These are phyloP conservation scores for Lamellibrachia luymesi DNA, from an alignment of 1,140 invertebrate genomes.

Conservation along the genomic window DNA sequence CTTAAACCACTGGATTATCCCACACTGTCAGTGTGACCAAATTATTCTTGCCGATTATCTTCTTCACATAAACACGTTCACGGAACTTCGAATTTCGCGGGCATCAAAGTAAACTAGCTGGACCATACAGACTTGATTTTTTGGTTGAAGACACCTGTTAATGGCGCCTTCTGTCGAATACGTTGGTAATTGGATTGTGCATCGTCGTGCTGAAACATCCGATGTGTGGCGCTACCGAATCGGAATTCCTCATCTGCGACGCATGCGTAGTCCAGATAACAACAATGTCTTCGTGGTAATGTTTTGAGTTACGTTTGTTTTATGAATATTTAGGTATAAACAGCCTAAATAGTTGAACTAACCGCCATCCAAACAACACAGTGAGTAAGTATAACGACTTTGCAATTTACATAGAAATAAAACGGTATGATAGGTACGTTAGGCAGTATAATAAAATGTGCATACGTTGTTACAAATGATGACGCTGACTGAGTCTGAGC, in stretches of 20 bases:
- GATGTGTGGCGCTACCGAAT: background rate
- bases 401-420: background rate
- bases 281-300: background rate
- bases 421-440: background rate
- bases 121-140: background rate
- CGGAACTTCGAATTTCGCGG: background rate
- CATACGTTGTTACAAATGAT: background rate
- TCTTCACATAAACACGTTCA: background rate
- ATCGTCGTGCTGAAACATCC: background rate
- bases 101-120: background rate
- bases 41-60: too few species aligned
- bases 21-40: background rate
- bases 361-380: background rate
- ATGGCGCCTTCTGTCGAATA: background rate
- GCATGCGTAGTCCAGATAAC: background rate
- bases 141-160: background rate
- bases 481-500: too few species aligned
- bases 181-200: background rate
- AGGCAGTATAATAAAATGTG: background rate
- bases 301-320: background rate
- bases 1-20: background rate
- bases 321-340: background rate
- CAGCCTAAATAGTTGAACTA: background rate
- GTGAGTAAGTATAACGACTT: background rate
- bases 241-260: background rate